These are phyloP conservation scores for Heliothis peltigera DNA, from an alignment of 2,888 invertebrate species.

Conservation along the genomic window DNA sequence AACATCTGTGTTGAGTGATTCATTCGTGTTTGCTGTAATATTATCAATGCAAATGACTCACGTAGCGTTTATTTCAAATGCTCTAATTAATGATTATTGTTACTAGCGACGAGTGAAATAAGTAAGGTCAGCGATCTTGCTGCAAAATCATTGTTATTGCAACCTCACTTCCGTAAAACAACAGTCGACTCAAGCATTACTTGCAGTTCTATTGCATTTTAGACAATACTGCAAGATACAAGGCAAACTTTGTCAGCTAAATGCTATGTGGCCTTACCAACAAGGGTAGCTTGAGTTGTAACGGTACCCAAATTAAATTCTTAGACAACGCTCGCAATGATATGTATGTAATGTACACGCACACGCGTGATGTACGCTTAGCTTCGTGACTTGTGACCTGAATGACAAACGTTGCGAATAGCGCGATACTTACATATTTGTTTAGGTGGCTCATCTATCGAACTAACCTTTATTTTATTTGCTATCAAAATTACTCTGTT, in stretches of 20 bases:
- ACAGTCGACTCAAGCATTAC: too few species aligned
- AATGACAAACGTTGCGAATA: neutral
- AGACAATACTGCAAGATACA: neutral
- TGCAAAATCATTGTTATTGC: neutral
- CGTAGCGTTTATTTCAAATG: constrained; percentile 16
- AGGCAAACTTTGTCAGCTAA: neutral
- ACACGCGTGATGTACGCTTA: neutral
- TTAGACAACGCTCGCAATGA: neutral
- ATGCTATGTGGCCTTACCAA: neutral
- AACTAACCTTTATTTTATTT: too few species aligned
- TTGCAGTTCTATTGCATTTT: neutral
- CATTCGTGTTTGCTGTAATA: constrained; percentile 32
- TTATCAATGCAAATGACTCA: constrained; percentile 39
- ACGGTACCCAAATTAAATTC: constrained; percentile 1
- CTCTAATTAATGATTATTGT: neutral
- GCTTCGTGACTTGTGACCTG: neutral
- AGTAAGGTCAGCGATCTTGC: neutral
- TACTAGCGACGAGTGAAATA: constrained; percentile 4
- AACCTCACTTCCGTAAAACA: too few species aligned
- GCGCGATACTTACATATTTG: neutral
- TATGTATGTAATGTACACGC: neutral
- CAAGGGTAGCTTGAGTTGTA: neutral
- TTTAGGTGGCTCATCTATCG: neutral
- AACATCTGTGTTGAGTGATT: constrained; percentile 45
- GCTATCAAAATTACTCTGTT: too few species aligned